phyloP scores from a whole-genome alignment of 2,888 invertebrate genomes.

The Polydrusus cervinus region DNA sequence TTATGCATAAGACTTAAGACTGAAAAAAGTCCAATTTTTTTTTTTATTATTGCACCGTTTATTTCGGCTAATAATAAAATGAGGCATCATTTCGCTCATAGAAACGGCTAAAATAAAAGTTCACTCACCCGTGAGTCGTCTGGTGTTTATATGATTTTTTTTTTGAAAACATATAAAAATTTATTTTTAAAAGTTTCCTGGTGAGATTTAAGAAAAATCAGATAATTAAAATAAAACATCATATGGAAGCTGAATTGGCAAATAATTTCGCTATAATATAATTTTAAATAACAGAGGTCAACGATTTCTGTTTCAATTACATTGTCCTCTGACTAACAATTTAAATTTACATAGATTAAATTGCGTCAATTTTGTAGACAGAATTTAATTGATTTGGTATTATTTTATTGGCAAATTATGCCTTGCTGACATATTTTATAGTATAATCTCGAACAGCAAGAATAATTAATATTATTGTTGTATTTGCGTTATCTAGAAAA shows the following conservation, averaged over 20 bases:
- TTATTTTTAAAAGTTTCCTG: constrained; percentile 34
- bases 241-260: constrained; percentile 38
- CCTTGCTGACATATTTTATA: not conserved
- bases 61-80: constrained; percentile 9
- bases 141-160: constrained; percentile 35
- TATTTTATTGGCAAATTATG: not conserved
- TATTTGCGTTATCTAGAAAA: too few species aligned
- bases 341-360: constrained; percentile 23
- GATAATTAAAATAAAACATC: constrained; percentile 43
- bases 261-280: constrained; percentile 15
- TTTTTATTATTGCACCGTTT: too few species aligned
- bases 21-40: too few species aligned
- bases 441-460: not conserved
- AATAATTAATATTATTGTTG: not conserved
- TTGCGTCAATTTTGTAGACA: constrained; percentile 3
- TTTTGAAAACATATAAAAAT: constrained; percentile 40
- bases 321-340: constrained; percentile 35
- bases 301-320: constrained; percentile 37
- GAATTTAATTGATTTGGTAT: constrained; percentile 6
- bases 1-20: too few species aligned
- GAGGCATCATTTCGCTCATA: constrained; percentile 10
- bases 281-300: constrained; percentile 39
- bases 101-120: constrained; percentile 20
- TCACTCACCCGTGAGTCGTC: constrained; percentile 36
- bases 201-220: constrained; percentile 19